A percentile compares a stretch with the other conserved stretches of the same genome.
Evolutionary conservation across 2,797 vertebrate species (phyloP).

Genomic region (Anniella stebbinsi): DNA sequence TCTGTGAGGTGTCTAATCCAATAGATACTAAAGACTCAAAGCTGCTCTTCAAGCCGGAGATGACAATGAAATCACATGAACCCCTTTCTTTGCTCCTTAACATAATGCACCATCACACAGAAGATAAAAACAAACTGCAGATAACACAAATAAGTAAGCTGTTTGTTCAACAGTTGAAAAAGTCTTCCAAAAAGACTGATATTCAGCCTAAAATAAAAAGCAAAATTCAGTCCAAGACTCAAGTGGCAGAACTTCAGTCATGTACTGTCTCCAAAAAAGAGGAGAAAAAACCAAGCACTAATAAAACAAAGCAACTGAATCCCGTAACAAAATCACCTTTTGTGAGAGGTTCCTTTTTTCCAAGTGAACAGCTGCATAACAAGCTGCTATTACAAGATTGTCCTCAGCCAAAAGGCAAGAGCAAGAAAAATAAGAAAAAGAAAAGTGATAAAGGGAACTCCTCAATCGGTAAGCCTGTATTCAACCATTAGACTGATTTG

Average conservation of each 20-base stretch:
- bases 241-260: conserved; percentile 71
- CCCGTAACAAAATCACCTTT: conserved; percentile 79
- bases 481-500: neutral
- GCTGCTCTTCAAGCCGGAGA: conserved; percentile 80
- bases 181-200: conserved; percentile 79
- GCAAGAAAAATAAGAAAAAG: conserved; percentile 97
- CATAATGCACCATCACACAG: conserved; percentile 82
- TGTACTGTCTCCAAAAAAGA: conserved; percentile 82
- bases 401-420: conserved; percentile 92
- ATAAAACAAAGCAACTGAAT: conserved; percentile 86
- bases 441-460: conserved; percentile 91
- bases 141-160: conserved; percentile 78
- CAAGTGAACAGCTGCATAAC: conserved; percentile 83
- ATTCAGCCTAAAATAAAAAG: conserved; percentile 75
- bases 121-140: conserved; percentile 82
- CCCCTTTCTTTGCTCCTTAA: conserved; percentile 80
- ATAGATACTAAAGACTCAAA: conserved; percentile 74
- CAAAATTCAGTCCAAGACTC: conserved; percentile 79
- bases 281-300: conserved; percentile 82
- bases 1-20: conserved; percentile 60
- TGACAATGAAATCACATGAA: conserved; percentile 81
- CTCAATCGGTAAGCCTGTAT: conserved; percentile 88
- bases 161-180: conserved; percentile 72
- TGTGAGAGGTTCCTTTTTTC: conserved; percentile 76
- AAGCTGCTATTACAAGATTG: conserved; percentile 86